A percentile compares a stretch with the other conserved stretches of the same genome.
Conservation (phyloP, 2,888 invertebrate species). For the Lasioglossum pauxillum region DNA sequence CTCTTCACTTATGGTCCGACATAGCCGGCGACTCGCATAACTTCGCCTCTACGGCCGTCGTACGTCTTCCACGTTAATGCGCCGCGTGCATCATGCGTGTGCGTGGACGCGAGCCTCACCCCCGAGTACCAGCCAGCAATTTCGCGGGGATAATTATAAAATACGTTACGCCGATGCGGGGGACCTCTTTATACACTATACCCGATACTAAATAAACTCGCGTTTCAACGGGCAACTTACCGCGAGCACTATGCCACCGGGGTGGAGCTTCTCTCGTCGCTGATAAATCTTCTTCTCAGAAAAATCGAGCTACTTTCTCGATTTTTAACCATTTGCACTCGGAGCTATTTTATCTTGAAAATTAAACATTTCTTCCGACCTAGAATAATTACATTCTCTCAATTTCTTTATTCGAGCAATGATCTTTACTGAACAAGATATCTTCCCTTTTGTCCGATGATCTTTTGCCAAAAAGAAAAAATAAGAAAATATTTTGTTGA, state of each 20-base stretch:
- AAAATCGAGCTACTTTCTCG: neutral
- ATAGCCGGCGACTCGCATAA: conserved; percentile 75
- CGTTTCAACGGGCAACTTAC: conserved; percentile 34
- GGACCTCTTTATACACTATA: conserved; percentile 26
- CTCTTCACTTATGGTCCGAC: conserved; percentile 80
- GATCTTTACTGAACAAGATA: too few species aligned
- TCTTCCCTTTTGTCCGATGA: too few species aligned
- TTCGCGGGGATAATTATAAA: conserved; percentile 63
- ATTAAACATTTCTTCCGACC: too few species aligned
- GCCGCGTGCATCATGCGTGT: conserved; percentile 32
- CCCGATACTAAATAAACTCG: conserved; percentile 42
- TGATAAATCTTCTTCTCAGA: neutral
- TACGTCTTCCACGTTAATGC: conserved; percentile 65
- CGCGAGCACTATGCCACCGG: neutral
- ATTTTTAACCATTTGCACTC: neutral
- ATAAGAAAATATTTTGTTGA: too few species aligned
- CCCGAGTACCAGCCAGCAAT: conserved; percentile 37
- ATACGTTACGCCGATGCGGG: conserved; percentile 42
- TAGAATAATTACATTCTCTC: too few species aligned
- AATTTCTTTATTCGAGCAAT: too few species aligned
- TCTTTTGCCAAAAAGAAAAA: too few species aligned
- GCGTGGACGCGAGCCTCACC: conserved; percentile 9
- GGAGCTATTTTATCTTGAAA: too few species aligned
- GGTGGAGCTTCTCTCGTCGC: neutral
- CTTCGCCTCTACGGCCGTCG: conserved; percentile 65